Conservation (phyloP, 2,113 vertebrate genomes). For the Macrotis lagotis region DNA sequence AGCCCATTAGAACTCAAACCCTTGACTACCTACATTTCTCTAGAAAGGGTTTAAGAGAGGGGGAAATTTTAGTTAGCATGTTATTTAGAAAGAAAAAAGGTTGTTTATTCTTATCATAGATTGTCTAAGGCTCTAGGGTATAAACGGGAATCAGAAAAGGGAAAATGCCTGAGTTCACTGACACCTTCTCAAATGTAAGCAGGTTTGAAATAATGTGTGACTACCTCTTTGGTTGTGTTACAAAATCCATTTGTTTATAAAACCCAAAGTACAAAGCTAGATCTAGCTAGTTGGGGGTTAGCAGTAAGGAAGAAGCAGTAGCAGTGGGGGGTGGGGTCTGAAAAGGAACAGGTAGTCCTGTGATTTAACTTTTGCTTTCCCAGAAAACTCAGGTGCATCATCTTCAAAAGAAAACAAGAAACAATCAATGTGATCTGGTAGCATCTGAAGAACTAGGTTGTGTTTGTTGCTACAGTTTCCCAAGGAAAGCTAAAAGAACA, state of each 20-base stretch:
- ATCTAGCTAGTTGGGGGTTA: background rate
- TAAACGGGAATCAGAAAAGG: background rate
- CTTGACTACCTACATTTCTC: background rate
- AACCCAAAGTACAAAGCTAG: background rate
- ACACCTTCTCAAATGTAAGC: background rate
- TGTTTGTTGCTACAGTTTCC: background rate
- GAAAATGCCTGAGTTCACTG: background rate
- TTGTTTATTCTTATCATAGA: background rate
- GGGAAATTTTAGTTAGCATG: background rate
- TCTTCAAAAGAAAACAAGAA: background rate
- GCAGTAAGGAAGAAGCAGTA: background rate
- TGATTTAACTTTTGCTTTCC: background rate
- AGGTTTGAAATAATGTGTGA: background rate
- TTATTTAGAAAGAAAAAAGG: conserved; percentile 4
- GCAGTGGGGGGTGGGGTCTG: background rate
- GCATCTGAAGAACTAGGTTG: background rate
- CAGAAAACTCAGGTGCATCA: background rate
- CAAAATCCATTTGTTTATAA: background rate
- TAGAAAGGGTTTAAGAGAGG: conserved; percentile 14
- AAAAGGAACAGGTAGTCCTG: background rate
- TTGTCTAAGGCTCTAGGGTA: conserved; percentile 12
- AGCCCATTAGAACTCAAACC: conserved; percentile 2
- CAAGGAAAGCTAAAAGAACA: background rate
- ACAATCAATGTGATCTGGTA: conserved; percentile 9
- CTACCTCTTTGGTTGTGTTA: background rate